Conservation (phyloP, 2,113 vertebrate genomes). For the Leiothrix lutea region DNA sequence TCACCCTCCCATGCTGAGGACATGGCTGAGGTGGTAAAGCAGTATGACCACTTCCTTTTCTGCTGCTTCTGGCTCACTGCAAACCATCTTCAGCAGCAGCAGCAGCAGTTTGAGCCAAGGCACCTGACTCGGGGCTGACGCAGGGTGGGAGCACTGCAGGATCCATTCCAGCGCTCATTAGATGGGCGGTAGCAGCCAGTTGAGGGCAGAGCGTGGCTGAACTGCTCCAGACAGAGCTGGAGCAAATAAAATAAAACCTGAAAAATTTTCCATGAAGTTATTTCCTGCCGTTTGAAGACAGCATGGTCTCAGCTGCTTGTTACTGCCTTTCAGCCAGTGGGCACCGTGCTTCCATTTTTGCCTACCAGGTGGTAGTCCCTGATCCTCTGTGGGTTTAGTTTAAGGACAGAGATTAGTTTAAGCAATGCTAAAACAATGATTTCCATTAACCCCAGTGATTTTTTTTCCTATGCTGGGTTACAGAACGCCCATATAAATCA, state of each 20-base stretch:
- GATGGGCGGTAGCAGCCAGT: neutral
- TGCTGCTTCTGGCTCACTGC: neutral
- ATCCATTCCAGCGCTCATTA: neutral
- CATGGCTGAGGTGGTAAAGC: neutral
- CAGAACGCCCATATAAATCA: neutral
- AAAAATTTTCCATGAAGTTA: neutral
- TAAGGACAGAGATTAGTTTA: neutral
- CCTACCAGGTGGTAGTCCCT: neutral
- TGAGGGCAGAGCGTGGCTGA: neutral
- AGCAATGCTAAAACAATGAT: neutral
- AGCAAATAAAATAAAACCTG: neutral
- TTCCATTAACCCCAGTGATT: neutral
- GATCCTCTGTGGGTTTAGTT: neutral
- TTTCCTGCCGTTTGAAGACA: constrained; percentile 9
- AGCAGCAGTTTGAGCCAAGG: neutral
- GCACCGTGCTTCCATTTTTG: neutral
- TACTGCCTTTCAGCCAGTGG: neutral
- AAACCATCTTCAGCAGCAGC: neutral
- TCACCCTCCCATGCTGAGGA: neutral
- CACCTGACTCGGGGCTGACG: neutral
- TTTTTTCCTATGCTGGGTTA: neutral
- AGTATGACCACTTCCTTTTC: neutral
- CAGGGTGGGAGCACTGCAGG: neutral
- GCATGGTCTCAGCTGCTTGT: neutral
- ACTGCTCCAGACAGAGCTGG: neutral